These are phyloP conservation scores for Alectura lathami DNA, from an alignment of 2,113 vertebrate species.

Conservation along the genomic window DNA sequence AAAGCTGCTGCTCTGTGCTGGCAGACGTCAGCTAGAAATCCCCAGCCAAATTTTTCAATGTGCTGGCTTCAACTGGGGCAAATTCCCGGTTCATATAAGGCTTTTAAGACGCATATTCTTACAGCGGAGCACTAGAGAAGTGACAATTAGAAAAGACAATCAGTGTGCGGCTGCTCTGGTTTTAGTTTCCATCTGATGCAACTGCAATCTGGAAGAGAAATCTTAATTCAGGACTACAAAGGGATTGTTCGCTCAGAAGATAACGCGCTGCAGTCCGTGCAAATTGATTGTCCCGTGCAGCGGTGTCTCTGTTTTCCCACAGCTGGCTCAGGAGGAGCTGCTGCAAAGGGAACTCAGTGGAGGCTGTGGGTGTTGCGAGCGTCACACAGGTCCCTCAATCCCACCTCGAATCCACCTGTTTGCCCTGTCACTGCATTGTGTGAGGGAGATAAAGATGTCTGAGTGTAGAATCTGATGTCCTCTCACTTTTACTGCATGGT, in stretches of 20 bases:
- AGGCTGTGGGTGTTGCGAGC: neutral
- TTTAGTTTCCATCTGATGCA: constrained; percentile 15
- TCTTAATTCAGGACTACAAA: constrained; percentile 10
- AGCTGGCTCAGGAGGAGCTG: neutral
- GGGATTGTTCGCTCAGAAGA: constrained; percentile 4
- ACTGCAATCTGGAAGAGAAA: neutral
- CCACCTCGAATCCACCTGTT: neutral
- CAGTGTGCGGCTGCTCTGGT: neutral
- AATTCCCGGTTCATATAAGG: neutral
- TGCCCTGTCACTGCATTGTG: accelerated
- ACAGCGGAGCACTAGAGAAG: neutral
- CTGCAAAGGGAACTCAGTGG: neutral
- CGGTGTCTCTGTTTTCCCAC: neutral
- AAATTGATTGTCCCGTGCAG: constrained; percentile 9
- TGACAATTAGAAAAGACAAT: neutral
- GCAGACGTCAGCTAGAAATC: neutral
- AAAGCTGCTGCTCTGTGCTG: neutral
- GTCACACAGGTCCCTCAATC: neutral
- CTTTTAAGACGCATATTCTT: neutral
- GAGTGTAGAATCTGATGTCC: neutral
- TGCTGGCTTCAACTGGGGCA: neutral
- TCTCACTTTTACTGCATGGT: accelerated
- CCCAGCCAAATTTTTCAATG: neutral
- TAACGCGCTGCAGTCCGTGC: neutral
- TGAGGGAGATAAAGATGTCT: accelerated